A percentile compares a stretch with the other conserved stretches of the same genome.
These are phyloP conservation scores for Ciconia maguari DNA, from an alignment of 2,113 vertebrate species.

Conservation along the genomic window DNA sequence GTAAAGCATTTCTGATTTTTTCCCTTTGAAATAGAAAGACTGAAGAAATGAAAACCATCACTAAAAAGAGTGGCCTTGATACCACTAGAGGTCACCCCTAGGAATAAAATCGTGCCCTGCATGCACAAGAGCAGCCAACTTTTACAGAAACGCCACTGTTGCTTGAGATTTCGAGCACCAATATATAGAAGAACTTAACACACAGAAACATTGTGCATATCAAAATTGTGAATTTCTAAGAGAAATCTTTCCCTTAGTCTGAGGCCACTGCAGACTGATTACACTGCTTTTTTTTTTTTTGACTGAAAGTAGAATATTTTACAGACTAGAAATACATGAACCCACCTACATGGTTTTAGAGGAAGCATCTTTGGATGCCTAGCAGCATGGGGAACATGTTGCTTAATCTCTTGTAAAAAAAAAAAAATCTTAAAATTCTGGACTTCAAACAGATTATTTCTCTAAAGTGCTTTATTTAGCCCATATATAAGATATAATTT, in stretches of 20 bases:
- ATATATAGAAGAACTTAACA: background rate
- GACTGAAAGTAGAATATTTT: background rate
- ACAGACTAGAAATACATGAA: background rate
- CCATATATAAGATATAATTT: background rate
- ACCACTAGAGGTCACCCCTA: constrained; percentile 65
- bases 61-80: background rate
- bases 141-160: background rate
- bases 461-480: background rate
- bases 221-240: background rate
- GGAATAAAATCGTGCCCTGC: background rate
- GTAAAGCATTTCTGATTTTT: background rate
- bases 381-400: background rate
- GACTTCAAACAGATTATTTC: background rate
- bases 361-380: background rate
- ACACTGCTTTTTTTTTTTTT: no score
- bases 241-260: background rate
- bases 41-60: background rate
- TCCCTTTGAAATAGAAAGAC: background rate
- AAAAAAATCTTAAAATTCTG: background rate
- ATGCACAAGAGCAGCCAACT: background rate
- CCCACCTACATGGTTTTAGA: background rate
- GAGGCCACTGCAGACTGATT: background rate
- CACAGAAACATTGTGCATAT: background rate
- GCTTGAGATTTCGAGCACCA: background rate
- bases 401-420: background rate